These are phyloP conservation scores for Fissipunctia ypsillon DNA, from an alignment of 2,888 invertebrate genomes.

Conservation along the genomic window DNA sequence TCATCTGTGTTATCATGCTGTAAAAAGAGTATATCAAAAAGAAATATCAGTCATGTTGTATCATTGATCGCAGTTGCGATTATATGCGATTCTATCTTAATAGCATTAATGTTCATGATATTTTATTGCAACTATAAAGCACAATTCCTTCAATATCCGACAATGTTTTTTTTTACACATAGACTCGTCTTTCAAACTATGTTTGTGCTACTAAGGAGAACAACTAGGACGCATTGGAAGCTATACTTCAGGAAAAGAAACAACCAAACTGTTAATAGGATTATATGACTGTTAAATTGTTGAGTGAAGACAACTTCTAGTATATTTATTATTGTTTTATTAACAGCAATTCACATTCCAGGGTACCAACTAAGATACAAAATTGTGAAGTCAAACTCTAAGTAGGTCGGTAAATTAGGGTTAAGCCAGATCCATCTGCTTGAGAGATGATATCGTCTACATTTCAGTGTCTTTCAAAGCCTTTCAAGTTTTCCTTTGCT, in stretches of 20 bases:
- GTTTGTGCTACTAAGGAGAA: slow-evolving; percentile 40
- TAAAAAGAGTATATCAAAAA: slow-evolving; percentile 35
- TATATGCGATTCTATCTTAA: slow-evolving; percentile 48
- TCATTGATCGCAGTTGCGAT: slow-evolving; percentile 48
- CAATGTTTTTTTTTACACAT: slow-evolving; percentile 28
- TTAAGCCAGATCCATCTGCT: no score
- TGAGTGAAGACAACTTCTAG: background rate
- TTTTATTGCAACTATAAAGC: background rate
- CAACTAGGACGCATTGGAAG: slow-evolving; percentile 37
- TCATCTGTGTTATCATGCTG: slow-evolving; percentile 47
- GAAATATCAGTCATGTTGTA: slow-evolving; percentile 42
- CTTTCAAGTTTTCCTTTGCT: no score
- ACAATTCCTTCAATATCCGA: background rate
- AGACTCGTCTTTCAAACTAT: slow-evolving; percentile 42
- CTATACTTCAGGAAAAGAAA: slow-evolving; percentile 24
- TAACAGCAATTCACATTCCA: background rate
- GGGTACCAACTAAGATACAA: background rate
- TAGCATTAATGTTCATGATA: slow-evolving; percentile 16
- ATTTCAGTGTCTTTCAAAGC: no score
- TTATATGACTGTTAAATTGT: background rate
- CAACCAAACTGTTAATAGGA: slow-evolving; percentile 1
- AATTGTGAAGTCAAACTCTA: no score
- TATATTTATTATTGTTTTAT: background rate
- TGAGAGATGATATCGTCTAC: no score
- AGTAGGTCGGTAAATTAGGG: no score